These are phyloP conservation scores for Calliopsis andreniformis DNA, from an alignment of 1,140 invertebrate genomes.

Conservation along the genomic window DNA sequence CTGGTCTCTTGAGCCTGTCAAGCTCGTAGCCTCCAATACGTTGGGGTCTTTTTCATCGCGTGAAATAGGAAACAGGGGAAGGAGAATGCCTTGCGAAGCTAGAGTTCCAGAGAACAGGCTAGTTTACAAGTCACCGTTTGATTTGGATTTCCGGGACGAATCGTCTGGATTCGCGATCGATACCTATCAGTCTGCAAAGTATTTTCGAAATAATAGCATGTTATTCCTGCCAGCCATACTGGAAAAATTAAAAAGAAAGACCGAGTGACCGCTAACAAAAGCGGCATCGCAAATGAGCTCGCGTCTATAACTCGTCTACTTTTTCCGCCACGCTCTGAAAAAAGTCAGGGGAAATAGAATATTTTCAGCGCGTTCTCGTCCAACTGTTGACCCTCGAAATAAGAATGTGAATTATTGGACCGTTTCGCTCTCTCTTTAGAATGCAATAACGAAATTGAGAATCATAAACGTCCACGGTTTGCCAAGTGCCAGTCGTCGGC, in stretches of 20 bases:
- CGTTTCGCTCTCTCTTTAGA: background rate
- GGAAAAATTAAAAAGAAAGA: background rate
- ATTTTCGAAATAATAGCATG: conserved; percentile 4
- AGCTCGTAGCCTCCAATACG: background rate
- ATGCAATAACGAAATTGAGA: background rate
- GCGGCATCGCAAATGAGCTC: background rate
- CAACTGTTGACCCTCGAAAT: background rate
- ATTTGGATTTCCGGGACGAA: no score
- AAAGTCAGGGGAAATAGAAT: no score
- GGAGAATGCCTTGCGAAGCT: conserved; percentile 1
- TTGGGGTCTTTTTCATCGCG: conserved; percentile 28
- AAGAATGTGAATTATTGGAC: background rate
- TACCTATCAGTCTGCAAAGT: conserved; percentile 12
- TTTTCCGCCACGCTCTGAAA: conserved; percentile 30
- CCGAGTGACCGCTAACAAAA: background rate
- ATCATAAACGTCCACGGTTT: conserved; percentile 28
- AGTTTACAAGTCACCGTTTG: no score
- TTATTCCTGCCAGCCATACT: background rate
- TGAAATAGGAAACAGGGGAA: background rate
- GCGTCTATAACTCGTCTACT: conserved; percentile 34
- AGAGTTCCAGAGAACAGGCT: conserved; percentile 4
- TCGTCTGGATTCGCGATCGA: no score
- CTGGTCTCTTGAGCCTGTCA: conserved; percentile 36
- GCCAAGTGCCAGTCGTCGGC: conserved; percentile 6
- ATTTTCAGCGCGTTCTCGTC: background rate